These are phyloP conservation scores for Schrankia costaestrigalis DNA, from an alignment of 2,888 invertebrate genomes.

Conservation along the genomic window DNA sequence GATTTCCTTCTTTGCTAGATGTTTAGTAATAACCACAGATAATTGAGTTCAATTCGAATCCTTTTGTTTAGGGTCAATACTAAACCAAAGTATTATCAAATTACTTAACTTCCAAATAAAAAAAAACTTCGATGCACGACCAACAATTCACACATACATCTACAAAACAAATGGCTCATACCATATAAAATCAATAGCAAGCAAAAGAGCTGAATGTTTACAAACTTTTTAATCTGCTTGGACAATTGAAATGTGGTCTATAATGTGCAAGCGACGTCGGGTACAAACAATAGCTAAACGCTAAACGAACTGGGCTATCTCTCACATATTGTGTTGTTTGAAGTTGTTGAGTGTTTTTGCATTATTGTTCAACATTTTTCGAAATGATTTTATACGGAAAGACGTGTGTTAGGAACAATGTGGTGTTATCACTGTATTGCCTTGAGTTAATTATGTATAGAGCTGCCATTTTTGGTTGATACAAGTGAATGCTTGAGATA, in stretches of 20 bases:
- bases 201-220: slow-evolving; percentile 35
- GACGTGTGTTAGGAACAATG: not conserved
- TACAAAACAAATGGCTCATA: slow-evolving; percentile 22
- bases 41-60: too few relatives aligned
- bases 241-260: slow-evolving; percentile 55
- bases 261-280: slow-evolving; percentile 47
- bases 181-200: slow-evolving; percentile 31
- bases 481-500: too few relatives aligned
- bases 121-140: not conserved
- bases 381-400: slow-evolving; percentile 14
- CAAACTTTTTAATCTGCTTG: slow-evolving; percentile 55
- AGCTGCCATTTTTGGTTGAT: too few relatives aligned
- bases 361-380: slow-evolving; percentile 14
- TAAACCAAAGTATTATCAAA: too few relatives aligned
- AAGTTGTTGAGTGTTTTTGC: slow-evolving; percentile 15
- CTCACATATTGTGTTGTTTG: slow-evolving; percentile 15
- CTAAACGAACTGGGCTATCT: slow-evolving; percentile 65
- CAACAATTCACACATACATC: not conserved
- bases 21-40: too few relatives aligned
- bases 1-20: too few relatives aligned
- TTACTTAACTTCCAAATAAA: not conserved
- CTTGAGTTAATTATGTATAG: not conserved
- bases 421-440: not conserved
- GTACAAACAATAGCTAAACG: slow-evolving; percentile 54
- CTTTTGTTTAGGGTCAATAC: too few relatives aligned